Conservation (phyloP, 2,113 vertebrate genomes). For the Ginglymostoma cirratum region DNA sequence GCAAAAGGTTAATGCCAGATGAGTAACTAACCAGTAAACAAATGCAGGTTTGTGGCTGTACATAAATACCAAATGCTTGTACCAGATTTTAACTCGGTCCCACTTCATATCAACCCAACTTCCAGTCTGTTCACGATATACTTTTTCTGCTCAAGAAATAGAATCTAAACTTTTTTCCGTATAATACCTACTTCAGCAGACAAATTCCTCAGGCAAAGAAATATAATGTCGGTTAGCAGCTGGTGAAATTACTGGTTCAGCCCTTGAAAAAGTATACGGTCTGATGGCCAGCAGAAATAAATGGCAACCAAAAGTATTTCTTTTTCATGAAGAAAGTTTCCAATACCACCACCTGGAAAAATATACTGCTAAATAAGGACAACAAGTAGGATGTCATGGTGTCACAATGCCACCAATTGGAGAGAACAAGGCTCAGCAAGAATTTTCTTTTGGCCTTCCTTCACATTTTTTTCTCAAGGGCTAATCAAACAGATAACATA, state of each 20-base stretch:
- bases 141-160: not conserved
- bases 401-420: not conserved
- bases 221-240: constrained; percentile 32
- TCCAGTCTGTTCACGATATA: not conserved
- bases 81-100: constrained; percentile 26
- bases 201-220: constrained; percentile 20
- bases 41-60: constrained; percentile 24
- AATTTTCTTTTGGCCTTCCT: constrained; percentile 24
- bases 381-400: not conserved
- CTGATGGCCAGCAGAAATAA: constrained; percentile 6
- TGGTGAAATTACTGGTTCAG: constrained; percentile 35
- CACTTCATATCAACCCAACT: constrained; percentile 24
- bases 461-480: not conserved
- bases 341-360: constrained; percentile 1
- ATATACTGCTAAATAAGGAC: not conserved
- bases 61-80: constrained; percentile 32
- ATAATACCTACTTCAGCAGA: constrained; percentile 29
- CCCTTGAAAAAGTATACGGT: constrained; percentile 3
- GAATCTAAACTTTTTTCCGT: constrained; percentile 13
- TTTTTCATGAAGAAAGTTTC: not conserved
- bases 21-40: constrained; percentile 33
- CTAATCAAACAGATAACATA: constrained; percentile 7
- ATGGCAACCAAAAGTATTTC: not conserved
- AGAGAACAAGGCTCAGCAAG: constrained; percentile 7
- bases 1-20: constrained; percentile 28